Conservation (phyloP, 2,113 vertebrate genomes). For the Ondatra zibethicus region DNA sequence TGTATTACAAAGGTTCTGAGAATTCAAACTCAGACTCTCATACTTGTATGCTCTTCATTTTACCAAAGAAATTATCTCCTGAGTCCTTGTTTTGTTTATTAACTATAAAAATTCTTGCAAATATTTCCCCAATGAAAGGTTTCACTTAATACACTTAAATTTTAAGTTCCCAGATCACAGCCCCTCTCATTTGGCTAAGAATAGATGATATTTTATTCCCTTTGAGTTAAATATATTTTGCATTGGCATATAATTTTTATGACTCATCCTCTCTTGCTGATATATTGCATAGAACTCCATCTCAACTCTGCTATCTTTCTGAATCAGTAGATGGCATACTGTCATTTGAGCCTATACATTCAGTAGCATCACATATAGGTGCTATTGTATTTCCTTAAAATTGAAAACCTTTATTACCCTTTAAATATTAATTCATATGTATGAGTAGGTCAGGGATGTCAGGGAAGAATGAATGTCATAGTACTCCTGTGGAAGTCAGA, state of each 20-base stretch:
- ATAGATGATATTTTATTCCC: neutral
- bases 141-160: neutral
- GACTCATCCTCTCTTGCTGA: neutral
- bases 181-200: neutral
- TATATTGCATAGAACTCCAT: neutral
- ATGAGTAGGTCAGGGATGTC: neutral
- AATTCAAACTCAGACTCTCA: neutral
- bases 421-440: neutral
- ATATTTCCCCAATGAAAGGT: neutral
- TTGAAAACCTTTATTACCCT: neutral
- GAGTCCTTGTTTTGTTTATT: neutral
- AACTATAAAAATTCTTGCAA: neutral
- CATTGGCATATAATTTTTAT: neutral
- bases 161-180: neutral
- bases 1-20: neutral
- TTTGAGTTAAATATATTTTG: neutral
- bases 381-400: neutral
- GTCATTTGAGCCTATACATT: neutral
- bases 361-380: neutral
- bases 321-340: neutral
- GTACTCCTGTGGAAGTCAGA: neutral
- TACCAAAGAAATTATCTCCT: neutral
- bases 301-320: neutral
- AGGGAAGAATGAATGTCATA: neutral
- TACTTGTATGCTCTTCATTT: neutral